A percentile compares a stretch with the other conserved stretches of the same genome.
These are phyloP conservation scores for Alloplasta piceator DNA, from an alignment of 2,888 invertebrate species.

Conservation along the genomic window DNA sequence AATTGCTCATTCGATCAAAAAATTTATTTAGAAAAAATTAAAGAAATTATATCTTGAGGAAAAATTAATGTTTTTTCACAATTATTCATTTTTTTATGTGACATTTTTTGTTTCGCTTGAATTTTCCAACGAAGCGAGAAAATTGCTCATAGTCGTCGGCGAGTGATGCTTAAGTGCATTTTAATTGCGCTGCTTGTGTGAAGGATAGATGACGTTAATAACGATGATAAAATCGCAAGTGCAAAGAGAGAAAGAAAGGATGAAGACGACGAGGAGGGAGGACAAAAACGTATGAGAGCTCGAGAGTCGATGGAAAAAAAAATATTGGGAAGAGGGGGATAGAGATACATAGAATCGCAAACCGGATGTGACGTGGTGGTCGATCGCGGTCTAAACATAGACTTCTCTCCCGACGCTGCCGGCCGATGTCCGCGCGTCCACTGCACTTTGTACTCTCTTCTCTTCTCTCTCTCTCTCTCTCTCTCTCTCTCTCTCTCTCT, in stretches of 20 bases:
- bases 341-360: constrained; percentile 70
- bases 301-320: neutral
- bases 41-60: too few relatives aligned
- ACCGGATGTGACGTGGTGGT: constrained; percentile 79
- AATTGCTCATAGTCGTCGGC: too few relatives aligned
- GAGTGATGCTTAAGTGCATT: constrained; percentile 8
- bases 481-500: constrained; percentile 13
- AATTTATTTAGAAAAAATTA: too few relatives aligned
- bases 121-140: too few relatives aligned
- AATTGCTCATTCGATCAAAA: too few relatives aligned
- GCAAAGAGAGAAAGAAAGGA: constrained; percentile 26
- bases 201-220: constrained; percentile 11
- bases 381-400: constrained; percentile 78
- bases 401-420: constrained; percentile 64
- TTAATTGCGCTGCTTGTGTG: constrained; percentile 20
- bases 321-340: constrained; percentile 19
- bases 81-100: too few relatives aligned
- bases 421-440: constrained; percentile 57
- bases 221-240: neutral
- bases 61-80: too few relatives aligned
- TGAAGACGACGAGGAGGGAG: neutral
- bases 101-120: too few relatives aligned
- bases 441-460: constrained; percentile 58
- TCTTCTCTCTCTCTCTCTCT: constrained; percentile 7
- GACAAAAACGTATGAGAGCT: constrained; percentile 5